Base-by-base conservation (phyloP, 2,888 invertebrate genomes). In the Platycheirus albimanus region DNA sequence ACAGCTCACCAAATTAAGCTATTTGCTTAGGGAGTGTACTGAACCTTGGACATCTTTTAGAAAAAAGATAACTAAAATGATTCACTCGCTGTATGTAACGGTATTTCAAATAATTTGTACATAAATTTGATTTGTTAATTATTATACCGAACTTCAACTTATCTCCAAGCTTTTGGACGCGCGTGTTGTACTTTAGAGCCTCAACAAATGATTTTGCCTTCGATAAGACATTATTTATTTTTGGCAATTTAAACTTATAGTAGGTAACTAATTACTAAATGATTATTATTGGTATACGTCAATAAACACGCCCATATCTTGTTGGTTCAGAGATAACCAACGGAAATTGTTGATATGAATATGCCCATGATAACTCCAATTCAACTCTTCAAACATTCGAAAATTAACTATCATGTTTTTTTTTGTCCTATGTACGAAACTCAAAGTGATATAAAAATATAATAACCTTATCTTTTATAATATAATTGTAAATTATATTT, bases 171-270 rank as follows among this genome's bases (percentile, higher is more conserved):
- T 54, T 41, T 30, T 41, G 20, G 28, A 19, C 19, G 45, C 10
- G 43, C 38, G 7, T 28, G 33, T 71, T 71, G 43, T 61, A 52
- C 78, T 72, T 45, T 78, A 43, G 49, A 45, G 66, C 72, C 36
- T 56, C 15, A 47, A 10, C 24, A 47, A 38, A 30, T n/a, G 24
- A n/a, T n/a, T 51, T 54, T 24, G n/a, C 13, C 15, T 58, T n/a
- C 15, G 78, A 72, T 72, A 72, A 66, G 45, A 51, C 15, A 6
- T 28, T 3, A 7, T 0, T 0, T 36, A 10, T 20, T 54, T 54
- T 20, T 54, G 8, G n/a, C 3, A 20, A 19, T 20, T 36, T 8
- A n/a, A 7, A 11, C 5, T 19, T 15, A 10, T 28, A 13, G 5
- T 24, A 24, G 5, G 3, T 24, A 24, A 4, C 24, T 24, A 24